phyloP scores from a whole-genome alignment of 2,113 vertebrate species.

The Blennius ocellaris region DNA sequence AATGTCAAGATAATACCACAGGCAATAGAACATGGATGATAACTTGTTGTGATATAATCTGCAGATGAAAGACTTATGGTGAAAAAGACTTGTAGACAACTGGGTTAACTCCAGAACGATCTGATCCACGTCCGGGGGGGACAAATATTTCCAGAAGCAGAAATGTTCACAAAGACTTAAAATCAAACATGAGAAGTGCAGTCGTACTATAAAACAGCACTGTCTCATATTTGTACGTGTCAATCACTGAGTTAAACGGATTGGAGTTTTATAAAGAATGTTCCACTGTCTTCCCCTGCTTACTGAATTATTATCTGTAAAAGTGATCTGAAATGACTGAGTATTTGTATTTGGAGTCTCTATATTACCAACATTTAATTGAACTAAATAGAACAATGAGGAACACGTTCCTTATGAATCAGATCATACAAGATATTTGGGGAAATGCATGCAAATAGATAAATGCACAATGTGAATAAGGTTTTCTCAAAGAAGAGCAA shows the following conservation, averaged over 20 bases:
- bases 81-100: not conserved
- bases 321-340: too few relatives aligned
- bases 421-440: too few relatives aligned
- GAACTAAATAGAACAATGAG: too few relatives aligned
- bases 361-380: too few relatives aligned
- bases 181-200: not conserved
- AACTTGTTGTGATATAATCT: constrained; percentile 13
- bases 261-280: not conserved
- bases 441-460: too few relatives aligned
- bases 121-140: constrained; percentile 7
- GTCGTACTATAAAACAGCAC: not conserved
- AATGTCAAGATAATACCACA: constrained; percentile 57
- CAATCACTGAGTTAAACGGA: not conserved
- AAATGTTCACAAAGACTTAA: not conserved
- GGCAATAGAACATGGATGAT: constrained; percentile 29
- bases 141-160: constrained; percentile 3
- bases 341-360: too few relatives aligned
- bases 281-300: not conserved
- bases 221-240: not conserved
- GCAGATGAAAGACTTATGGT: constrained; percentile 14
- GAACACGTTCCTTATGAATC: too few relatives aligned
- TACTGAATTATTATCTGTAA: too few relatives aligned
- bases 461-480: too few relatives aligned
- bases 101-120: not conserved
- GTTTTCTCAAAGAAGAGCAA: too few relatives aligned